Percentiles rank a stretch among this genome's conserved stretches.
Evolutionary conservation across 1,140 invertebrate genomes (phyloP).

Genomic region (Nymphalis io): DNA sequence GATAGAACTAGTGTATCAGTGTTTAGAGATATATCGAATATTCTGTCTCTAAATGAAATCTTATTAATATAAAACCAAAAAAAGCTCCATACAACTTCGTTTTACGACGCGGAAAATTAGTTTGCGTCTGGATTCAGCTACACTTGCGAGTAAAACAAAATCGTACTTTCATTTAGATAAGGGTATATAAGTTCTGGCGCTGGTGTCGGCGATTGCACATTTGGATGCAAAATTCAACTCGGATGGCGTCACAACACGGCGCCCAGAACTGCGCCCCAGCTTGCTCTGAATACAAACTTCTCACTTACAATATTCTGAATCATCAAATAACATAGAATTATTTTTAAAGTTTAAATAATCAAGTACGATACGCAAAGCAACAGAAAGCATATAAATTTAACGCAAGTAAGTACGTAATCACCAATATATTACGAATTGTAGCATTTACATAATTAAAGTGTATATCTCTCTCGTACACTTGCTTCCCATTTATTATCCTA

Average conservation of each 20-base stretch:
- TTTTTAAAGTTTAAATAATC: background rate
- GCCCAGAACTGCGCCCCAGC: constrained; percentile 29
- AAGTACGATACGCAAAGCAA: background rate
- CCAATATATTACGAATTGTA: background rate
- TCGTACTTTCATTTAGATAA: constrained; percentile 41
- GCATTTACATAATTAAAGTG: background rate
- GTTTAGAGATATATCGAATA: too few species aligned
- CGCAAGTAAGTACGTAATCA: background rate
- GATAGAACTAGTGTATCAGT: too few species aligned
- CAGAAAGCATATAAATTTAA: background rate
- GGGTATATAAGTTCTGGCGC: constrained; percentile 34
- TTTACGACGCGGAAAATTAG: constrained; percentile 5
- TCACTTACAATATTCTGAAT: constrained; percentile 38
- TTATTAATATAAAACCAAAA: background rate
- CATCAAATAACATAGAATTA: constrained; percentile 27
- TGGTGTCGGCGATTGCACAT: constrained; percentile 44
- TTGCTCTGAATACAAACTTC: constrained; percentile 41
- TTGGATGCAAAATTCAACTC: constrained; percentile 51
- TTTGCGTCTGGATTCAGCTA: constrained; percentile 14
- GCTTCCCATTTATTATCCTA: constrained; percentile 10
- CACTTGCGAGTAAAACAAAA: constrained; percentile 1
- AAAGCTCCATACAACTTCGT: background rate
- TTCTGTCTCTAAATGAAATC: background rate
- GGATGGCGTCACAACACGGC: constrained; percentile 34
- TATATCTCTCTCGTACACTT: background rate